Conservation (phyloP, 1,140 invertebrate genomes). For the Achroia grisella region DNA sequence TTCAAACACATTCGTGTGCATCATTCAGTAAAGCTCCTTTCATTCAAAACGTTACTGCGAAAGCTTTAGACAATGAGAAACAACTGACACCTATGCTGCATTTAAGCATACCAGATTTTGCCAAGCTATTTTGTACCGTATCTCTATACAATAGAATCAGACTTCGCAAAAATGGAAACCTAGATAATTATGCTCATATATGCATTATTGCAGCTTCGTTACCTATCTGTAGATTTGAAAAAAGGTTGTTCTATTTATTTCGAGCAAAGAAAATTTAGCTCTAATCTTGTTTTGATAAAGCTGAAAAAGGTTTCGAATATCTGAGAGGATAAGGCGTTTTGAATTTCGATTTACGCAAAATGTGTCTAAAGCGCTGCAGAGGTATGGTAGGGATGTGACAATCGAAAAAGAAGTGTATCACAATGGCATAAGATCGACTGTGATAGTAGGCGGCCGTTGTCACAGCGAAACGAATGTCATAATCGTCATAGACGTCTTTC, state of each 20-base stretch:
- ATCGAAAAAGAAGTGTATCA: slow-evolving; percentile 36
- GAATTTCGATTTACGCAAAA: slow-evolving; percentile 15
- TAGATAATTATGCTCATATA: slow-evolving; percentile 32
- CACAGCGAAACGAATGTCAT: slow-evolving; percentile 47
- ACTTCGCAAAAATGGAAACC: slow-evolving; percentile 27
- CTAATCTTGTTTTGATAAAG: background rate
- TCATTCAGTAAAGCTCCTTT: slow-evolving; percentile 11
- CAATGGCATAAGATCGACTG: slow-evolving; percentile 26
- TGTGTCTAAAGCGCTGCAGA: slow-evolving; percentile 31
- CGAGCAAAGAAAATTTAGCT: background rate
- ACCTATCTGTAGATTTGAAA: slow-evolving; percentile 6
- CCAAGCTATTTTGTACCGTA: slow-evolving; percentile 12
- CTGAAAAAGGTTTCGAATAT: background rate
- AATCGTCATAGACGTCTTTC: slow-evolving; percentile 63
- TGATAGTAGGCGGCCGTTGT: slow-evolving; percentile 24
- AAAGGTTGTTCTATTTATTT: slow-evolving; percentile 4
- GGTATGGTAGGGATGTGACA: slow-evolving; percentile 10
- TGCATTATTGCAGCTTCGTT: slow-evolving; percentile 47
- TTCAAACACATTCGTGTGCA: no score
- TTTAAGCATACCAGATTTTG: slow-evolving; percentile 7
- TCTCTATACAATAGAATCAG: background rate
- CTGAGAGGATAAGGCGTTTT: slow-evolving; percentile 7
- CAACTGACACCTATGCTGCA: slow-evolving; percentile 25
- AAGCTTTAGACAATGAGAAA: slow-evolving; percentile 33
- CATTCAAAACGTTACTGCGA: slow-evolving; percentile 26